Evolutionary conservation across 1,140 invertebrate genomes (phyloP), one percentile per base, ranked within the genome.

Genomic region (Solen grandis): DNA sequence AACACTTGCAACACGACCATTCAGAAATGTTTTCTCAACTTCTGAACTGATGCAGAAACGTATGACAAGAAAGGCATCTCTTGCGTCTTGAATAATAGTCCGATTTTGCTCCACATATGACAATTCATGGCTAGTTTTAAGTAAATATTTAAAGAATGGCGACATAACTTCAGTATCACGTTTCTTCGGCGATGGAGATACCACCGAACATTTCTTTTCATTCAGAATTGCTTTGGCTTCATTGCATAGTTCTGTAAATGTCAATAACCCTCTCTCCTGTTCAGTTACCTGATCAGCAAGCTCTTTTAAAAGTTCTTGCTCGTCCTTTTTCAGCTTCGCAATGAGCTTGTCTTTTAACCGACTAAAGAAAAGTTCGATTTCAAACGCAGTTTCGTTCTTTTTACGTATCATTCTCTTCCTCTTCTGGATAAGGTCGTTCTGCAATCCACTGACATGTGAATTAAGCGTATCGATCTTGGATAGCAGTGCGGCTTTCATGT

Each of bases 11-110:
- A 80, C 25, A 3, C 55, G 41, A 14, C 52, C 73, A n/a, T 62
- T 52, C 10, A 80, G 33, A 16, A 80, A 54, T 25, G 33, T 63
- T 29, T 80, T 25, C 33, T 80, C 66, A n/a, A 46, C 65, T 25
- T 80, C 77, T 10, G 69, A 65, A 50, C 73, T 62, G 14, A 80
- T 66, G 31, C 69, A 63, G 54, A 80, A 80, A 41, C 77, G 36
- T 22, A 80, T 80, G 1, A 73, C 50, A 57, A 80, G 55, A 41
- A 78, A 69, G 1, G 25, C 54, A 35, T 78, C 62, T 50, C 62
- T 13, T 14, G 59, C 74, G 19, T 27, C 46, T 19, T 35, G 31
- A n/a, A 66, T 35, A 0, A 55, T 63, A 38, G 33, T 76, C n/a
- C 57, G 2, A 5, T 36, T 16, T 1, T 50, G 29, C 14, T 55